A percentile compares a stretch with the other conserved stretches of the same genome.
Conservation (phyloP, 2,113 vertebrate genomes). For the Anarrhichthys ocellatus region DNA sequence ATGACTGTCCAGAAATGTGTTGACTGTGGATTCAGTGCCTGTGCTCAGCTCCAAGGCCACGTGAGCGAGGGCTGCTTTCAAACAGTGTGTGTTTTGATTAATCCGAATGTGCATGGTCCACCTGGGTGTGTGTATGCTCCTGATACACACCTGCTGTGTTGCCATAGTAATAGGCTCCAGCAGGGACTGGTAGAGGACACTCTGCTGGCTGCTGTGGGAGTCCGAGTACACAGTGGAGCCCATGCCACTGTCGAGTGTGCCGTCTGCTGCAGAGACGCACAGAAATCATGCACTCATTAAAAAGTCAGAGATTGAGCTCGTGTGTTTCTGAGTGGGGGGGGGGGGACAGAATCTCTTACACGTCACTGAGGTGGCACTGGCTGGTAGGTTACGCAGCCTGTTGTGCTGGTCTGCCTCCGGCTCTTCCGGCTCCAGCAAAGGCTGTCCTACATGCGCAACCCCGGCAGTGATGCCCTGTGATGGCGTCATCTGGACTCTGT, state of each 20-base stretch:
- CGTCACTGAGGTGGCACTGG: slow-evolving; percentile 91
- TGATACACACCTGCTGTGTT: slow-evolving; percentile 86
- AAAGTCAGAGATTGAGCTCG: slow-evolving; percentile 1
- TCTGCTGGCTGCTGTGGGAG: slow-evolving; percentile 94
- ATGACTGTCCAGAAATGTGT: background rate
- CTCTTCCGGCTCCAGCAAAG: slow-evolving; percentile 86
- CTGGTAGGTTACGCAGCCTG: slow-evolving; percentile 83
- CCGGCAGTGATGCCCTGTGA: slow-evolving; percentile 75
- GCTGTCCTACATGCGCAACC: slow-evolving; percentile 74
- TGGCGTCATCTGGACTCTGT: slow-evolving; percentile 43
- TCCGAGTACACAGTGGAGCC: slow-evolving; percentile 94
- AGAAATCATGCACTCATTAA: slow-evolving; percentile 39
- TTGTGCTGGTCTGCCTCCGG: slow-evolving; percentile 88
- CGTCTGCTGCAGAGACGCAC: slow-evolving; percentile 85
- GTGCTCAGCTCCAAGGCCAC: slow-evolving; percentile 1
- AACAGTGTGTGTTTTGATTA: slow-evolving; percentile 24
- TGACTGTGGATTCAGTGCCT: background rate
- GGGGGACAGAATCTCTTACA: slow-evolving; percentile 84
- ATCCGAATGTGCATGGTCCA: slow-evolving; percentile 53
- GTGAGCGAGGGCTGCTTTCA: background rate
- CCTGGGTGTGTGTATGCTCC: slow-evolving; percentile 72
- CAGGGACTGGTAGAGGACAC: slow-evolving; percentile 90
- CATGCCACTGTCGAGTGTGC: slow-evolving; percentile 94
- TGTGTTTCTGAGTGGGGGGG: background rate
- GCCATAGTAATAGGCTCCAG: slow-evolving; percentile 84